phyloP scores from a whole-genome alignment of 92 coral and sea anemone species.

The Zoanthus gigantus region DNA sequence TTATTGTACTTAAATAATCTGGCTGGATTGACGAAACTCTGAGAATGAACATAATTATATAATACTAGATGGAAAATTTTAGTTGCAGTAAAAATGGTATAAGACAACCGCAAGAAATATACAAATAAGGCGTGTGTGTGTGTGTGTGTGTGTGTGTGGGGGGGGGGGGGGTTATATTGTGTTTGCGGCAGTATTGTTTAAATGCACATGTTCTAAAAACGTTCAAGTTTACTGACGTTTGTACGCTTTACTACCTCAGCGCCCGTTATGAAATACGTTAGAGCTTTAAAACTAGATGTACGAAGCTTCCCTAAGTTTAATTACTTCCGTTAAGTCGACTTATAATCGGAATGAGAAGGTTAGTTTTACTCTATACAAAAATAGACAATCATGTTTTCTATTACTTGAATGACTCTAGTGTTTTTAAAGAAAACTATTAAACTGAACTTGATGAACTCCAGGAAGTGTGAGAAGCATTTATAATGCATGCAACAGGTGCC shows the following conservation, averaged over 20 bases:
- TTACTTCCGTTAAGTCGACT: slow-evolving; percentile 23
- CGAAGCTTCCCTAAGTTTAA: neutral
- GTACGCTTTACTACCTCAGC: slow-evolving; percentile 2
- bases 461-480: neutral
- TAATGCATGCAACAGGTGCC: slow-evolving; percentile 6
- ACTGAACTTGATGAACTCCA: neutral
- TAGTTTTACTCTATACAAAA: neutral
- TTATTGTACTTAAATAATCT: neutral
- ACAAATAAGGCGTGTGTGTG: too few relatives aligned
- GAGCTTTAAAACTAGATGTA: neutral
- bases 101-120: slow-evolving; percentile 26
- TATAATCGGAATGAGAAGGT: neutral
- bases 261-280: neutral
- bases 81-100: neutral
- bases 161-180: slow-evolving; percentile 28
- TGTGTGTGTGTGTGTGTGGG: slow-evolving; percentile 11
- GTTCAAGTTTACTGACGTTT: neutral
- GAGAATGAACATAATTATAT: neutral
- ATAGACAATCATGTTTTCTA: neutral
- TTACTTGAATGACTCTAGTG: neutral
- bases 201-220: slow-evolving; percentile 28
- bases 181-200: slow-evolving; percentile 23
- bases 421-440: neutral
- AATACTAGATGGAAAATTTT: neutral
- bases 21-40: neutral